phyloP scores from a whole-genome alignment of 2,888 invertebrate species.

The Cyaniris semiargus region DNA sequence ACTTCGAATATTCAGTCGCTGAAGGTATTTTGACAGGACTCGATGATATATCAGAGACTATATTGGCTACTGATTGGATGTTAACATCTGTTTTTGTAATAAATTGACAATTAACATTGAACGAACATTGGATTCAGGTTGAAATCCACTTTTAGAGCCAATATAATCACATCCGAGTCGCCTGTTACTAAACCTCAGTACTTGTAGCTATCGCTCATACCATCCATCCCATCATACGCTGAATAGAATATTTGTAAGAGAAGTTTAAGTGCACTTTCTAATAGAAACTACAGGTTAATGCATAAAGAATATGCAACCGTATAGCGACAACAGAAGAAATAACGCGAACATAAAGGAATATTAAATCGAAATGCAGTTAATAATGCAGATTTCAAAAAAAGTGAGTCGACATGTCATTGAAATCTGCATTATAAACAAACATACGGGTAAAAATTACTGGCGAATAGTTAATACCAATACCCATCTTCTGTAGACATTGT shows the following conservation, averaged over 20 bases:
- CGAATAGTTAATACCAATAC: background rate
- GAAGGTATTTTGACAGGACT: background rate
- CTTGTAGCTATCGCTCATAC: slow-evolving; percentile 12
- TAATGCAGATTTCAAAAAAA: background rate
- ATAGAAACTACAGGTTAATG: background rate
- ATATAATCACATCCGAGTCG: background rate
- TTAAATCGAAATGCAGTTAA: background rate
- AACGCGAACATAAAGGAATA: background rate
- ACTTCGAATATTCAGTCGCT: background rate
- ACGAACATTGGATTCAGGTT: background rate
- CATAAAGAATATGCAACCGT: slow-evolving; percentile 2
- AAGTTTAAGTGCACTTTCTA: slow-evolving; percentile 17
- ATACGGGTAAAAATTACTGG: background rate
- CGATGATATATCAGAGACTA: background rate
- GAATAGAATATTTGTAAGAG: slow-evolving; percentile 1
- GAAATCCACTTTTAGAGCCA: background rate
- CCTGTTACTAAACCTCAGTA: background rate
- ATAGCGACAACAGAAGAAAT: background rate
- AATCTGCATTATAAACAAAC: background rate
- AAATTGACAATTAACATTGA: background rate
- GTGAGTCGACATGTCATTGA: too few relatives aligned
- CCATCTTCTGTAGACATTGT: background rate
- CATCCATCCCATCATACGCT: background rate
- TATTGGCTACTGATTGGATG: background rate
- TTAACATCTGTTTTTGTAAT: background rate